Evolutionary conservation across 2,888 invertebrate genomes (phyloP).

Genomic region (Drosophila barbarae): DNA sequence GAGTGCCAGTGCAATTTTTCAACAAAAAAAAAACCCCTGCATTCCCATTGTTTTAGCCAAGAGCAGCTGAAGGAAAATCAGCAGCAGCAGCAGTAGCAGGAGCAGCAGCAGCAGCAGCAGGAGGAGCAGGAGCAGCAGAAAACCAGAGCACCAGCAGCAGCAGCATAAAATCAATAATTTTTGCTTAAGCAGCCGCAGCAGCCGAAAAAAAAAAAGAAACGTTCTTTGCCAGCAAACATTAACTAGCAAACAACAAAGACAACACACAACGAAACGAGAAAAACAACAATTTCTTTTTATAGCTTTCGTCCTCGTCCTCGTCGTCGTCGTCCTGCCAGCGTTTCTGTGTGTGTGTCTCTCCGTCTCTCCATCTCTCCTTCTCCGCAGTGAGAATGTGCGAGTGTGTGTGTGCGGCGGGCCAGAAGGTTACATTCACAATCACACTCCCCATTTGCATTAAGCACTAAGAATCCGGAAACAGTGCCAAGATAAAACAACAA

Average conservation of each 20-base stretch:
- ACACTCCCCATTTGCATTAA: constrained; percentile 47
- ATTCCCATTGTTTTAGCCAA: constrained; percentile 26
- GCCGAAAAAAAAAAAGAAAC: constrained; percentile 45
- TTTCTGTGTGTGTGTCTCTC: constrained; percentile 34
- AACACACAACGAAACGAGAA: constrained; percentile 38
- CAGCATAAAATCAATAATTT: constrained; percentile 69
- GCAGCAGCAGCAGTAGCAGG: constrained; percentile 35
- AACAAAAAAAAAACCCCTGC: constrained; percentile 20
- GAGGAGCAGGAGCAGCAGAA: constrained; percentile 23
- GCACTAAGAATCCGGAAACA: constrained; percentile 67
- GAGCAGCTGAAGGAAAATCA: constrained; percentile 31
- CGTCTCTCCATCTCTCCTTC: background rate
- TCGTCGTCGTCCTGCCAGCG: constrained; percentile 39
- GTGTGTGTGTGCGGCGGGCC: constrained; percentile 40
- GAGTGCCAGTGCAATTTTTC: constrained; percentile 53
- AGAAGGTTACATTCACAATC: constrained; percentile 38
- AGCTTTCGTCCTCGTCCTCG: constrained; percentile 23
- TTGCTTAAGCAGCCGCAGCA: constrained; percentile 64
- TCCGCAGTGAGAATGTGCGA: constrained; percentile 30
- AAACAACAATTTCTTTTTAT: constrained; percentile 45
- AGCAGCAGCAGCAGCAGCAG: constrained; percentile 16
- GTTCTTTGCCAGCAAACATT: constrained; percentile 56
- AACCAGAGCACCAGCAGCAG: constrained; percentile 36
- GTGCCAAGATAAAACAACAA: constrained; percentile 37
- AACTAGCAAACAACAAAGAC: constrained; percentile 58